These are phyloP conservation scores for Mastigias papua DNA, from an alignment of 30 jellyfish, hydroid and myxozoan genomes.

Conservation along the genomic window DNA sequence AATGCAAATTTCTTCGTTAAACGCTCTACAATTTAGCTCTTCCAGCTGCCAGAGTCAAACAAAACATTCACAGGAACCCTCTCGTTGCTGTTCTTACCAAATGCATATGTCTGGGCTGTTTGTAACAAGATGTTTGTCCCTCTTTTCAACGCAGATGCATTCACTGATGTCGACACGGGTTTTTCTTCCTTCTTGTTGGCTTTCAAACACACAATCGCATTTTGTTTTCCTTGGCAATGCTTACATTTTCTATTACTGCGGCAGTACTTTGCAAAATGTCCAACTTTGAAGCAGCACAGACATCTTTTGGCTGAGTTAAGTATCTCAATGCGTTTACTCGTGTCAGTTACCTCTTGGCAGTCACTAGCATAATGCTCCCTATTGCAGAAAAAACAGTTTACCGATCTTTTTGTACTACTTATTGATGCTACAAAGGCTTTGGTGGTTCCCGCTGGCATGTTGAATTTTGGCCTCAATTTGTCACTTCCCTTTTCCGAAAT, in stretches of 20 bases:
- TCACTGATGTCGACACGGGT: conserved; percentile 20
- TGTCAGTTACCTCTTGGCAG: conserved; percentile 11
- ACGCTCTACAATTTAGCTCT: neutral
- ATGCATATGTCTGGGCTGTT: conserved; percentile 37
- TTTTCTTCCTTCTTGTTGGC: neutral
- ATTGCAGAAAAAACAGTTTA: conserved; percentile 4
- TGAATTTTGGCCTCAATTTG: neutral
- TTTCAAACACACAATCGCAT: conserved; percentile 16
- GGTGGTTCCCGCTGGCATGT: neutral
- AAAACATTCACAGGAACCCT: neutral
- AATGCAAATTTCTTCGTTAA: neutral
- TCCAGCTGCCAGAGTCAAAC: conserved; percentile 29
- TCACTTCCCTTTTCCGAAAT: neutral
- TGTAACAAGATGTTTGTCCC: conserved; percentile 1
- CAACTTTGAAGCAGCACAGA: neutral
- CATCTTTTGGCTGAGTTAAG: conserved; percentile 19
- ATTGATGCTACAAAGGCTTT: neutral
- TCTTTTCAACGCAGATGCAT: conserved; percentile 19
- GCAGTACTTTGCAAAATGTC: conserved; percentile 16
- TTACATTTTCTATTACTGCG: neutral
- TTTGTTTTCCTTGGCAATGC: neutral
- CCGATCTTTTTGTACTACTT: neutral
- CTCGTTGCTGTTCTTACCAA: conserved; percentile 11
- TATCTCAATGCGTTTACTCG: neutral
- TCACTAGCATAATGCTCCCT: conserved; percentile 10